These are phyloP conservation scores for Homarus gammarus DNA, from an alignment of 2,888 invertebrate species.

Conservation along the genomic window DNA sequence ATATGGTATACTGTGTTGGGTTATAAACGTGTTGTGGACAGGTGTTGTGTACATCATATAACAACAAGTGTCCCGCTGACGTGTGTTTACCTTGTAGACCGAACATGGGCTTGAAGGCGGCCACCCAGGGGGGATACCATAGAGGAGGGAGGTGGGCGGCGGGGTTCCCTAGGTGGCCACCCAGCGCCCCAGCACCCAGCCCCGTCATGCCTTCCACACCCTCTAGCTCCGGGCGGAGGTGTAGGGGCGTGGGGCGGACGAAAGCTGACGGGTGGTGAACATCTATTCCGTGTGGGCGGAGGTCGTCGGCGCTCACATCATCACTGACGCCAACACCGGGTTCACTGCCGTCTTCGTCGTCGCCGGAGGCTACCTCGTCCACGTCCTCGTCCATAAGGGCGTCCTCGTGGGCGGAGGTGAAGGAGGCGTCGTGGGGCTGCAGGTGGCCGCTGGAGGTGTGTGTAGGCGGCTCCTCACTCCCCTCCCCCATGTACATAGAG, in stretches of 20 bases:
- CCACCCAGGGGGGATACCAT: slow-evolving; percentile 76
- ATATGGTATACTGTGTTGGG: too few relatives aligned
- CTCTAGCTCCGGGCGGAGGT: slow-evolving; percentile 64
- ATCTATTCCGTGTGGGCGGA: slow-evolving; percentile 25
- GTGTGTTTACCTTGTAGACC: slow-evolving; percentile 69
- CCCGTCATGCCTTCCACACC: slow-evolving; percentile 36
- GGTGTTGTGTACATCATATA: not conserved
- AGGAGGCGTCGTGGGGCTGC: slow-evolving; percentile 3
- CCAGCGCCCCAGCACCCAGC: slow-evolving; percentile 15
- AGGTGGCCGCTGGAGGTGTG: slow-evolving; percentile 9
- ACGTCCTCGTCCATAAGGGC: slow-evolving; percentile 46
- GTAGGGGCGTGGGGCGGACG: slow-evolving; percentile 72
- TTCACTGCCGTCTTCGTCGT: slow-evolving; percentile 57
- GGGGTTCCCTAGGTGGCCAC: slow-evolving; percentile 25
- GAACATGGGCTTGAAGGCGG: slow-evolving; percentile 74
- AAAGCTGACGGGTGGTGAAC: slow-evolving; percentile 67
- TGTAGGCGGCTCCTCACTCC: slow-evolving; percentile 19
- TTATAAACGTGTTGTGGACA: too few relatives aligned
- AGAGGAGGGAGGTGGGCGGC: slow-evolving; percentile 67
- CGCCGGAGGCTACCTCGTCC: slow-evolving; percentile 58
- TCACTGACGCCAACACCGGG: slow-evolving; percentile 16
- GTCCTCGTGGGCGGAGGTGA: slow-evolving; percentile 24
- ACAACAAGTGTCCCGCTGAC: not conserved
- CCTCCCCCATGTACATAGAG: slow-evolving; percentile 28
- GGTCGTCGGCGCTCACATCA: slow-evolving; percentile 21